phyloP scores from a whole-genome alignment of 2,113 vertebrate genomes.

The Sturnus vulgaris region DNA sequence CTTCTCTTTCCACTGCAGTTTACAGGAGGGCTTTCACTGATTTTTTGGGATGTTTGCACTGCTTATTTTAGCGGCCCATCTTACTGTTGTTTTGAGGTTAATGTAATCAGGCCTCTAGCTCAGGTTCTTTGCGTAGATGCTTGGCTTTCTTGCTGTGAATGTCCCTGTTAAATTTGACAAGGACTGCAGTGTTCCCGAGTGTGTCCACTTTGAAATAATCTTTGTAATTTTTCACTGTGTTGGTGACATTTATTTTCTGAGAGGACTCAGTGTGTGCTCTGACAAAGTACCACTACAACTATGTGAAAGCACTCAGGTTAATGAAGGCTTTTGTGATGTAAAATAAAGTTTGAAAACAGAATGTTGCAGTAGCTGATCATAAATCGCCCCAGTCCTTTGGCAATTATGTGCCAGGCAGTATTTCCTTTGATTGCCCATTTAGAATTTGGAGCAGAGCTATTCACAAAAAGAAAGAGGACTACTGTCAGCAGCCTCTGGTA shows the following conservation, averaged over 20 bases:
- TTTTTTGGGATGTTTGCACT: neutral
- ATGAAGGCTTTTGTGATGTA: neutral
- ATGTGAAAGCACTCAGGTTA: neutral
- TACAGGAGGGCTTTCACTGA: neutral
- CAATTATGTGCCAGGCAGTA: neutral
- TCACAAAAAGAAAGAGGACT: neutral
- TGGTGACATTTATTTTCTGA: neutral
- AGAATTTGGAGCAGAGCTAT: neutral
- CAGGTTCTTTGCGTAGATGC: neutral
- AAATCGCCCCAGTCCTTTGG: neutral
- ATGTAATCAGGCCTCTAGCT: neutral
- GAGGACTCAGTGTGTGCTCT: neutral
- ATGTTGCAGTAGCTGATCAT: neutral
- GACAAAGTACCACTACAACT: neutral
- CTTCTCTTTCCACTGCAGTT: neutral
- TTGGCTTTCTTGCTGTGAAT: neutral
- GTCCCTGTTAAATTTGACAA: neutral
- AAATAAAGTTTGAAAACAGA: neutral
- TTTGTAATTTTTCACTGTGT: neutral
- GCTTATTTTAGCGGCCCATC: neutral
- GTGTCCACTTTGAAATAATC: neutral
- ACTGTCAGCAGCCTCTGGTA: neutral
- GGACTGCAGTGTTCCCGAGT: neutral
- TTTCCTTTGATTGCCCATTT: neutral
- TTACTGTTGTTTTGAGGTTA: neutral